Evolutionary conservation across 2,888 invertebrate species (phyloP).

Genomic region (Sinotaia quadrata): DNA sequence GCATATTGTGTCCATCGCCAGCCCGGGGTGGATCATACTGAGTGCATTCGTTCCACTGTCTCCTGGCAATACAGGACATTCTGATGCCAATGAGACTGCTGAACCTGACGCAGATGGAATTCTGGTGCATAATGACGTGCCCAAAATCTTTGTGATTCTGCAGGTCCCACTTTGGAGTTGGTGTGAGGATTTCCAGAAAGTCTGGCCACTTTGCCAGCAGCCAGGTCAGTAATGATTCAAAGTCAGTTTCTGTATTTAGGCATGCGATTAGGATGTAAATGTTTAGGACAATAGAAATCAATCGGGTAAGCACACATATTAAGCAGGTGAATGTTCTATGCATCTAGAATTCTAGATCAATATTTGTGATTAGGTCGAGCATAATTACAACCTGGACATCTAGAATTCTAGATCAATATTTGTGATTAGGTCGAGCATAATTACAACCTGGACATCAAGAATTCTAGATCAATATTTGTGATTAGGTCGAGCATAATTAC

Average conservation of each 20-base stretch:
- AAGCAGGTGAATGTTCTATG: not conserved
- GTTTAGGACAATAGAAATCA: not conserved
- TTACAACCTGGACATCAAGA: no score
- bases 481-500: no score
- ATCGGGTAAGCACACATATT: not conserved
- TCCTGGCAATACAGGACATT: not conserved
- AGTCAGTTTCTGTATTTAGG: not conserved
- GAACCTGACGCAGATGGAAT: not conserved
- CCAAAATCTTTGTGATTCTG: not conserved
- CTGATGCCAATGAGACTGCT: no score
- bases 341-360: no score
- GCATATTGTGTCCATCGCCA: constrained; percentile 4
- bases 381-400: no score
- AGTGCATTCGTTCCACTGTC: constrained; percentile 2
- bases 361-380: no score
- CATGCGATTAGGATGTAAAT: not conserved
- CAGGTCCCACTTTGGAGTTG: constrained; percentile 17
- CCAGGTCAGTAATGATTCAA: constrained; percentile 2
- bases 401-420: no score
- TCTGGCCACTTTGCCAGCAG: not conserved
- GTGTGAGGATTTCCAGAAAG: constrained; percentile 10
- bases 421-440: no score
- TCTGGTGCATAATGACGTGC: not conserved
- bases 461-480: no score
- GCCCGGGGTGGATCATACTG: constrained; percentile 3